Conservation (phyloP, 2,888 invertebrate species). For the Cerceris ruficornis region DNA sequence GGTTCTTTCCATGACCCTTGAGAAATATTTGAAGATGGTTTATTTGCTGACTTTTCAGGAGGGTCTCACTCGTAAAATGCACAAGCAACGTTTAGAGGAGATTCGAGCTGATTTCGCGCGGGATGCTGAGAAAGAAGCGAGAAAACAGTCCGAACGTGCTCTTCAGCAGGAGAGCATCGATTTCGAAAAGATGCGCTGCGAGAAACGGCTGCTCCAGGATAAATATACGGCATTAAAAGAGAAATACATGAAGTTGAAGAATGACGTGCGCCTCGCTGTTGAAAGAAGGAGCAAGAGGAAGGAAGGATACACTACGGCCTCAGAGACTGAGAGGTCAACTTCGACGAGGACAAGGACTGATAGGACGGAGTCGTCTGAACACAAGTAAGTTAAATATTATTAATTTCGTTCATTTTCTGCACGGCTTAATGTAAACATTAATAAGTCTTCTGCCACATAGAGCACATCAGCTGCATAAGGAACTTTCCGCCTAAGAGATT, state of each 20-base stretch:
- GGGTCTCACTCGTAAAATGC: slow-evolving; percentile 87
- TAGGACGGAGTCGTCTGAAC: slow-evolving; percentile 81
- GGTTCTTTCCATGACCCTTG: too few species aligned
- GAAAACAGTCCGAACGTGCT: slow-evolving; percentile 74
- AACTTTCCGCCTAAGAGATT: too few species aligned
- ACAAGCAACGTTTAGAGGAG: slow-evolving; percentile 86
- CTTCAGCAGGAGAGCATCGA: slow-evolving; percentile 77
- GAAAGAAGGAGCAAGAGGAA: slow-evolving; percentile 87
- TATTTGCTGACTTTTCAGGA: slow-evolving; percentile 82
- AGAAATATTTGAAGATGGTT: background rate
- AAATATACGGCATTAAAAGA: slow-evolving; percentile 92
- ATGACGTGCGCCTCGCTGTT: slow-evolving; percentile 89
- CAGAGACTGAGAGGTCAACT: slow-evolving; percentile 90
- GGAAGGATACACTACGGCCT: slow-evolving; percentile 85
- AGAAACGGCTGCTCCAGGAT: slow-evolving; percentile 88
- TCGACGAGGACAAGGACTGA: slow-evolving; percentile 85
- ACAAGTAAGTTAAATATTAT: slow-evolving; percentile 77
- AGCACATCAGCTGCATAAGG: too few species aligned
- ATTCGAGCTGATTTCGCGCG: slow-evolving; percentile 85
- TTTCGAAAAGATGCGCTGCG: slow-evolving; percentile 87
- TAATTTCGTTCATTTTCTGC: background rate
- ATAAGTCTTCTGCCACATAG: too few species aligned
- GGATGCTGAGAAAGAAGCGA: slow-evolving; percentile 83
- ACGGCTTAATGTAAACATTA: too few species aligned
- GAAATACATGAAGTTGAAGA: slow-evolving; percentile 90